Conservation (phyloP, 2,113 vertebrate genomes). For the Anarrhichthys ocellatus region DNA sequence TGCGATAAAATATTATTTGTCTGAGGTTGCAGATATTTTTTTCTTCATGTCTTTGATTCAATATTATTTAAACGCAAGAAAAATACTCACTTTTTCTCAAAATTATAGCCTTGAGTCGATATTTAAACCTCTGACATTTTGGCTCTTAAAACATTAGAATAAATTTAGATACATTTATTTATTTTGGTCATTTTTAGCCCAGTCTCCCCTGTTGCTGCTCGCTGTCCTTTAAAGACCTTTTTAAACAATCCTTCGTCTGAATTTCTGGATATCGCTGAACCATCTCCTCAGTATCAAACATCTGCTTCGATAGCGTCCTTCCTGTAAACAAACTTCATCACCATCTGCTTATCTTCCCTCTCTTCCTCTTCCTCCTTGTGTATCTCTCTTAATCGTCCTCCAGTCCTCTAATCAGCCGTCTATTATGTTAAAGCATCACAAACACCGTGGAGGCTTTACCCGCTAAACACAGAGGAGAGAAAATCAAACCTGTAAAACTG, state of each 20-base stretch:
- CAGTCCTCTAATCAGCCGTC: slow-evolving; percentile 59
- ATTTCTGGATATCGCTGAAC: neutral
- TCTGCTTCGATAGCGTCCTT: slow-evolving; percentile 39
- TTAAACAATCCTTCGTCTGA: neutral
- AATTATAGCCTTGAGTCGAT: too few species aligned
- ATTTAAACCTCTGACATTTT: too few species aligned
- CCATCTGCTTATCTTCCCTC: slow-evolving; percentile 31
- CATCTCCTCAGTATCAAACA: slow-evolving; percentile 34
- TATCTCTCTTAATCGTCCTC: slow-evolving; percentile 25
- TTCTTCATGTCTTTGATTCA: too few species aligned
- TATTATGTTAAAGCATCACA: slow-evolving; percentile 50
- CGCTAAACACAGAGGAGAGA: neutral
- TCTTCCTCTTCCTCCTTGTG: slow-evolving; percentile 24
- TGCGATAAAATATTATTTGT: too few species aligned
- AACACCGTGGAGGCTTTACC: slow-evolving; percentile 11
- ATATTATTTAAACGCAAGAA: too few species aligned
- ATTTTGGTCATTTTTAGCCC: neutral
- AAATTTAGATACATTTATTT: too few species aligned
- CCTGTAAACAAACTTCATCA: slow-evolving; percentile 56
- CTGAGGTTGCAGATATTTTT: too few species aligned
- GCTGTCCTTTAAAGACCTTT: neutral
- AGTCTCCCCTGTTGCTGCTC: neutral
- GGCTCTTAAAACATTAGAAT: too few species aligned
- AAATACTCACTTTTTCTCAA: too few species aligned
- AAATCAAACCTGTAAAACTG: neutral